Evolutionary conservation across 2,797 vertebrate species (phyloP), one percentile per base, ranked within the genome.

Genomic region (Tolypeutes matacus): DNA sequence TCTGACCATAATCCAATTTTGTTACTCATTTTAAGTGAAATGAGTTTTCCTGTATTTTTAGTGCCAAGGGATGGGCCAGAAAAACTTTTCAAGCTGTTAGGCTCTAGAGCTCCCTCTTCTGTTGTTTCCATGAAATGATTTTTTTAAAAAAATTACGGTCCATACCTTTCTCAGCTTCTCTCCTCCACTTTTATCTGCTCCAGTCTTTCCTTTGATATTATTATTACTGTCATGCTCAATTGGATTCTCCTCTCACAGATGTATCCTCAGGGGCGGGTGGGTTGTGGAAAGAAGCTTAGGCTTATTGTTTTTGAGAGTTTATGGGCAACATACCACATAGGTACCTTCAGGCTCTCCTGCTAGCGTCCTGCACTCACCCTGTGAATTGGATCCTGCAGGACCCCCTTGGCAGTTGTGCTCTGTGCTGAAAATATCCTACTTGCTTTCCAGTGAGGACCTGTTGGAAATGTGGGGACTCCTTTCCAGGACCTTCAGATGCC

Each of bases 11-110:
- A 18, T 92, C 89, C 69, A 81, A 25, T 93, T 91, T 94, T 65
- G 64, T 96, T 83, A 76, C 73, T 95, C 69, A 83, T 91, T 93
- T 95, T 88, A 91, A 81, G 12, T 89, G 81, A 91, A 94, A 67
- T 93, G 83, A 83, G 29, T 97, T 93, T 92, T 86, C 36, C 75
- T 86, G n/a, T 84, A 11, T 88, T 73, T 95, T 86, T 64, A 88
- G 23, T 46, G 70, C 2, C 42, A 75, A 75, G 5, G 31, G 34
- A 17, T 11, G 7, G 39, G 72, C 84, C 87, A 39, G 25, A 46
- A 56, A 80, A 67, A 10, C 31, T 70, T 58, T 53, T 31, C 78
- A 42, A 58, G 46, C 53, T 67, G 13, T 14, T 69, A 3, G 29
- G 21, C 23, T 64, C 65, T 69, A 25, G 49, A 39, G 25, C 18